Evolutionary conservation across 2,888 invertebrate species (phyloP).

Genomic region (Drosophila multiciliata): DNA sequence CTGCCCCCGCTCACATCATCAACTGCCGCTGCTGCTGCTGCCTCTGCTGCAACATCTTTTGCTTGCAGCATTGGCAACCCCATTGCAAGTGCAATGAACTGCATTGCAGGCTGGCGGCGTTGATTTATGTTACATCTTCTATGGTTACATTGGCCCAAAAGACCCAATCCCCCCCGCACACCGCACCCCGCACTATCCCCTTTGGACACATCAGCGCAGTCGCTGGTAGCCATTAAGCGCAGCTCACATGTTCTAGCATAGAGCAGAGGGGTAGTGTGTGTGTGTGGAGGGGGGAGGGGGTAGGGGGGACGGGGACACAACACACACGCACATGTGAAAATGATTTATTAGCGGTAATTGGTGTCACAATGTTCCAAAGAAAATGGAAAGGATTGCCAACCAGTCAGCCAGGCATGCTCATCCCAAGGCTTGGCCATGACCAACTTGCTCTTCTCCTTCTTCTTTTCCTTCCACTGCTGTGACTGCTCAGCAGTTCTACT

Average conservation of each 20-base stretch:
- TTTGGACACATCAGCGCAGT: conserved; percentile 3
- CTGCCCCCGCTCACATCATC: conserved; percentile 2
- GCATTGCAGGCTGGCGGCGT: conserved; percentile 75
- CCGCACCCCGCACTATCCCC: background rate
- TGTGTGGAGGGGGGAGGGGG: background rate
- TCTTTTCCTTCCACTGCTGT: too few species aligned
- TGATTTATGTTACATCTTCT: conserved; percentile 81
- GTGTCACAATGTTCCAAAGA: conserved; percentile 78
- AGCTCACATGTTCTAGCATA: conserved; percentile 66
- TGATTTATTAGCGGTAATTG: conserved; percentile 83
- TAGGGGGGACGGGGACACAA: background rate
- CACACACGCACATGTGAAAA: conserved; percentile 64
- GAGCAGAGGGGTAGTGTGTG: background rate
- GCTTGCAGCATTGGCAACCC: conserved; percentile 41
- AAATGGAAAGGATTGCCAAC: conserved; percentile 77
- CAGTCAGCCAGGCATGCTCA: background rate
- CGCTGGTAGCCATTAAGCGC: conserved; percentile 70
- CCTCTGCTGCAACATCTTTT: conserved; percentile 1
- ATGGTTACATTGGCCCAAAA: conserved; percentile 69
- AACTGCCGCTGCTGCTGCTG: conserved; percentile 15
- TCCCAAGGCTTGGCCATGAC: conserved; percentile 37
- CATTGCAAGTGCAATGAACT: conserved; percentile 75
- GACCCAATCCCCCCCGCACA: conserved; percentile 7
- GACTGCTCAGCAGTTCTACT: background rate
- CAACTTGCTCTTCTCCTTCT: conserved; percentile 12